phyloP scores from a whole-genome alignment of 2,797 vertebrate species.

The Periophthalmus magnuspinnatus region DNA sequence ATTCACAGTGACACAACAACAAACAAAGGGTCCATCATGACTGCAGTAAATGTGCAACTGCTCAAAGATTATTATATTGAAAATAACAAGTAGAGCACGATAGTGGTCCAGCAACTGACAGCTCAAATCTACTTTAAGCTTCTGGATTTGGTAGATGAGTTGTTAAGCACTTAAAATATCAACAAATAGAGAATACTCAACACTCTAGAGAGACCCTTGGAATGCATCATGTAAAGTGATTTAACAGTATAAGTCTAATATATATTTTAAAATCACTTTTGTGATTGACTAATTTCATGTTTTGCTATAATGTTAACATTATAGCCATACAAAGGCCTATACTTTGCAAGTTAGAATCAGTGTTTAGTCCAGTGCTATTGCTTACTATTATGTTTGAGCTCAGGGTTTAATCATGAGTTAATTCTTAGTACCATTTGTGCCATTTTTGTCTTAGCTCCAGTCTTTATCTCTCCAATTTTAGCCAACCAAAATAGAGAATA shows the following conservation, averaged over 20 bases:
- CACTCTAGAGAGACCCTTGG: not conserved
- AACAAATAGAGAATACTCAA: not conserved
- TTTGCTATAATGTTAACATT: too few species aligned
- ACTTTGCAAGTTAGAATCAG: not conserved
- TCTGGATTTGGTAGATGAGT: not conserved
- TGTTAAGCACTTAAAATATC: not conserved
- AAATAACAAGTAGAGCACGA: not conserved
- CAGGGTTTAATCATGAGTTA: too few species aligned
- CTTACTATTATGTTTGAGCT: not conserved
- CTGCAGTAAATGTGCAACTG: not conserved
- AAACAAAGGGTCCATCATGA: not conserved
- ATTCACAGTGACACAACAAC: not conserved
- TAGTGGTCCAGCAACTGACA: constrained; percentile 11
- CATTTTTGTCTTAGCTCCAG: too few species aligned
- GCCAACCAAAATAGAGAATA: not conserved
- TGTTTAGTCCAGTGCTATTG: not conserved
- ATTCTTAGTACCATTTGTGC: too few species aligned
- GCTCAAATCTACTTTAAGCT: constrained; percentile 29
- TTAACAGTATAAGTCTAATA: not conserved
- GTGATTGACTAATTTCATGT: too few species aligned
- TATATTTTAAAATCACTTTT: too few species aligned
- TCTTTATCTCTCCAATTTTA: too few species aligned
- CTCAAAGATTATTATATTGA: not conserved
- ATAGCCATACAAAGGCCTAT: too few species aligned
- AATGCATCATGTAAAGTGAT: not conserved